These are phyloP conservation scores for Thymelicus lineola DNA, from an alignment of 2,888 invertebrate genomes.

Conservation along the genomic window DNA sequence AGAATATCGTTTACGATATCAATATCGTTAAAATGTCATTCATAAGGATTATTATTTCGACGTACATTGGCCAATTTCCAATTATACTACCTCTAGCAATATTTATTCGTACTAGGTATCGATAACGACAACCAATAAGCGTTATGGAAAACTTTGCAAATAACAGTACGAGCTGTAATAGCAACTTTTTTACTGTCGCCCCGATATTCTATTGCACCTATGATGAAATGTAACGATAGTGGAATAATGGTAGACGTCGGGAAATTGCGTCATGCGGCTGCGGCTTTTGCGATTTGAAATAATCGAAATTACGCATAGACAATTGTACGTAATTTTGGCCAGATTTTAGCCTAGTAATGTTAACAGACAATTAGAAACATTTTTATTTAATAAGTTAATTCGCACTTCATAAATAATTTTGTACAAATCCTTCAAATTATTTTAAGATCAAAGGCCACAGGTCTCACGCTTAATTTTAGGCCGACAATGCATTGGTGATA, in stretches of 20 bases:
- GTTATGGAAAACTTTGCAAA: slow-evolving; percentile 66
- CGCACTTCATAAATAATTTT: too few species aligned
- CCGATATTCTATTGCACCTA: slow-evolving; percentile 79
- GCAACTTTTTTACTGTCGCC: slow-evolving; percentile 75
- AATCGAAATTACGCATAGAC: too few species aligned
- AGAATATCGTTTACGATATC: background rate
- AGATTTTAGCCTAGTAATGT: too few species aligned
- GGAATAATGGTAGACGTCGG: slow-evolving; percentile 7
- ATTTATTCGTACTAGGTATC: slow-evolving; percentile 42
- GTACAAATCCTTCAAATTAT: too few species aligned
- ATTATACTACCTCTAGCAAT: background rate
- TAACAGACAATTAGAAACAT: too few species aligned
- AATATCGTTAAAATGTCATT: background rate
- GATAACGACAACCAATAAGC: slow-evolving; percentile 69
- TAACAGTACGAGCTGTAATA: slow-evolving; percentile 56
- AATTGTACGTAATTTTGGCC: too few species aligned
- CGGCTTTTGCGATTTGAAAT: background rate
- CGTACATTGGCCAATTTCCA: background rate
- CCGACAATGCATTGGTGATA: too few species aligned
- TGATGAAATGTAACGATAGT: slow-evolving; percentile 74
- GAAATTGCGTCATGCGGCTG: slow-evolving; percentile 44
- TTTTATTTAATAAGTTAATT: too few species aligned
- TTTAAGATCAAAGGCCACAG: too few species aligned
- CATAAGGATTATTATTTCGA: background rate
- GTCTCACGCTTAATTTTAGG: too few species aligned